Conservation (phyloP, 2,888 invertebrate genomes). For the Phasia obesa region DNA sequence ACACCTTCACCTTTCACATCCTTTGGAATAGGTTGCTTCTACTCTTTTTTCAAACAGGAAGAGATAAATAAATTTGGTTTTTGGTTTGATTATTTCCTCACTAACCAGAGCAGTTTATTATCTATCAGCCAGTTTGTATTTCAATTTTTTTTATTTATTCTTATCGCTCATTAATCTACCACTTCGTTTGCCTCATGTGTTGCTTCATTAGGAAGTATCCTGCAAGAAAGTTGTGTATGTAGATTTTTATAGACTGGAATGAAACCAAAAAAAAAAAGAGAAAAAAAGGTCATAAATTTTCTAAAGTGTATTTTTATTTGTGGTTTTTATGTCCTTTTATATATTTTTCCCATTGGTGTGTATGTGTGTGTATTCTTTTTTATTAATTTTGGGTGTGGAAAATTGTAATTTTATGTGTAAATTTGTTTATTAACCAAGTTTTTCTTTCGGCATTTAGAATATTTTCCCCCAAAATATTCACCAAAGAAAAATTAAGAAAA, state of each 20-base stretch:
- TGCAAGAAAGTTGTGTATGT: conserved; percentile 36
- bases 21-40: conserved; percentile 4
- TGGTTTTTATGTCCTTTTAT: conserved; percentile 69
- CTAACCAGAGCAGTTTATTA: conserved; percentile 29
- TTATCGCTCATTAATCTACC: conserved; percentile 67
- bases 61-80: conserved; percentile 69
- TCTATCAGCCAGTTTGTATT: conserved; percentile 47
- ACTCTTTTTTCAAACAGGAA: conserved; percentile 40
- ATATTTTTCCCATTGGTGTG: conserved; percentile 26
- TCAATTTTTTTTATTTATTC: conserved; percentile 53
- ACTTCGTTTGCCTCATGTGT: conserved; percentile 71
- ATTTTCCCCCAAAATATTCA: conserved; percentile 38
- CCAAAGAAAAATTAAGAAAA: conserved; percentile 70
- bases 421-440: conserved; percentile 79
- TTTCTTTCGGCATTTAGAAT: conserved; percentile 55
- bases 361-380: conserved; percentile 26
- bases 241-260: conserved; percentile 45
- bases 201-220: conserved; percentile 65
- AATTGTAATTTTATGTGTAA: conserved; percentile 79
- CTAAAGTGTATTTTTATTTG: conserved; percentile 77
- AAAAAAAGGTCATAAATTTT: conserved; percentile 76
- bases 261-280: conserved; percentile 16
- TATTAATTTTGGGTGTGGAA: conserved; percentile 68
- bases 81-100: conserved; percentile 72
- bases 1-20: conserved; percentile 73